These are phyloP conservation scores for Matsumyia berberina DNA, from an alignment of 2,888 invertebrate genomes.

Conservation along the genomic window DNA sequence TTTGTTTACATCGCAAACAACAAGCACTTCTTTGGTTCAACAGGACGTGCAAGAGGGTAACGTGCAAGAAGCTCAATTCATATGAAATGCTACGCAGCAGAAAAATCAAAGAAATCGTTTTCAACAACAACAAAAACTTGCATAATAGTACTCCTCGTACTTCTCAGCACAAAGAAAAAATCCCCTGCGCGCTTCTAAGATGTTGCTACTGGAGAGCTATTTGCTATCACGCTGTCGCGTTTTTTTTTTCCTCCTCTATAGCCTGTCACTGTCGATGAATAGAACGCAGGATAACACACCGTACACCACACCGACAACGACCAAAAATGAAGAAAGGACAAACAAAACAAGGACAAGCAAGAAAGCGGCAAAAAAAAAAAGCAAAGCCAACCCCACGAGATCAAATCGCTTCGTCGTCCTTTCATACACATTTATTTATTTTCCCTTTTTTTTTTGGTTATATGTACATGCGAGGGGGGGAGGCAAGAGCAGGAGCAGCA, in stretches of 20 bases:
- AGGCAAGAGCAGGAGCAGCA: neutral
- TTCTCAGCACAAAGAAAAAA: slow-evolving; percentile 51
- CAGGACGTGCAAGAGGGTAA: neutral
- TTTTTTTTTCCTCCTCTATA: slow-evolving; percentile 24
- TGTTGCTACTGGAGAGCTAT: slow-evolving; percentile 49
- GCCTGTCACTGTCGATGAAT: slow-evolving; percentile 38
- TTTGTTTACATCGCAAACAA: slow-evolving; percentile 38
- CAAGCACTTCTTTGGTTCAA: slow-evolving; percentile 33
- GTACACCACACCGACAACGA: too few species aligned
- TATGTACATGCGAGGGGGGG: neutral
- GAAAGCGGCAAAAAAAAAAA: slow-evolving; percentile 24
- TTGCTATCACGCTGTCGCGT: slow-evolving; percentile 48
- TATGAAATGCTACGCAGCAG: slow-evolving; percentile 21
- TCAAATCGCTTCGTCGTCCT: slow-evolving; percentile 66
- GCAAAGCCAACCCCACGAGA: slow-evolving; percentile 61
- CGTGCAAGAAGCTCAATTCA: slow-evolving; percentile 49
- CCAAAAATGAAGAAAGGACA: slow-evolving; percentile 32
- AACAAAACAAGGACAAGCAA: neutral
- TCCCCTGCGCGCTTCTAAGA: slow-evolving; percentile 43
- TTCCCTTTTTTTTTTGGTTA: slow-evolving; percentile 4
- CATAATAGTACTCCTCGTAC: slow-evolving; percentile 28
- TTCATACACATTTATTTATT: slow-evolving; percentile 55
- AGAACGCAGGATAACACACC: slow-evolving; percentile 52
- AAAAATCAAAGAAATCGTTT: slow-evolving; percentile 19
- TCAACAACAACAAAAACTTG: slow-evolving; percentile 29